phyloP scores from a whole-genome alignment of 2,888 invertebrate genomes.

The Acanthopleura granulata region DNA sequence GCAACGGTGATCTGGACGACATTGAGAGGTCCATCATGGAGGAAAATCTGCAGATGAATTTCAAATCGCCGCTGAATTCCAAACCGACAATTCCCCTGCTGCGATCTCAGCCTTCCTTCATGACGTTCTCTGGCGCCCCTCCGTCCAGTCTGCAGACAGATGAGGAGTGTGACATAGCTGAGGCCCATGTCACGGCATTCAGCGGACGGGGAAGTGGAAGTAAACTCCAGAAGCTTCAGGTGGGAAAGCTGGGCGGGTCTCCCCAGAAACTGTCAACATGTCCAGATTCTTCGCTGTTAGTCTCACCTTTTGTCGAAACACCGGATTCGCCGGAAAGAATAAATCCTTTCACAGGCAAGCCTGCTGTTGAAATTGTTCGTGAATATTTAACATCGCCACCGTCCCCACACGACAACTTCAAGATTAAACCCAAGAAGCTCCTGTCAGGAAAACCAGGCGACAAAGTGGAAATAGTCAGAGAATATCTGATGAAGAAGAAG shows the following conservation, averaged over 20 bases:
- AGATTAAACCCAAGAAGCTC: background rate
- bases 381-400: background rate
- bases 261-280: background rate
- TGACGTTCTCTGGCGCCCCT: background rate
- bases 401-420: background rate
- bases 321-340: background rate
- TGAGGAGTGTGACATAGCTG: background rate
- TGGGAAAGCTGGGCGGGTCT: background rate
- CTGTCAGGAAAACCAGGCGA: background rate
- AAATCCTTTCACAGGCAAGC: background rate
- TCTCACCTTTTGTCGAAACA: background rate
- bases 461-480: slow-evolving; percentile 13
- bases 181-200: background rate
- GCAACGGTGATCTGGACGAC: slow-evolving; percentile 10
- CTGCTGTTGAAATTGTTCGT: background rate
- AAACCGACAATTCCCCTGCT: slow-evolving; percentile 14
- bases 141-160: background rate
- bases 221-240: background rate
- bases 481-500: slow-evolving; percentile 11
- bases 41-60: slow-evolving; percentile 10
- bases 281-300: background rate
- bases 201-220: background rate
- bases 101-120: background rate
- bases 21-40: slow-evolving; percentile 8
- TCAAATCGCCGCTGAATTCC: background rate